phyloP scores from a whole-genome alignment of 2,888 invertebrate genomes.

The Hypena proboscidalis region DNA sequence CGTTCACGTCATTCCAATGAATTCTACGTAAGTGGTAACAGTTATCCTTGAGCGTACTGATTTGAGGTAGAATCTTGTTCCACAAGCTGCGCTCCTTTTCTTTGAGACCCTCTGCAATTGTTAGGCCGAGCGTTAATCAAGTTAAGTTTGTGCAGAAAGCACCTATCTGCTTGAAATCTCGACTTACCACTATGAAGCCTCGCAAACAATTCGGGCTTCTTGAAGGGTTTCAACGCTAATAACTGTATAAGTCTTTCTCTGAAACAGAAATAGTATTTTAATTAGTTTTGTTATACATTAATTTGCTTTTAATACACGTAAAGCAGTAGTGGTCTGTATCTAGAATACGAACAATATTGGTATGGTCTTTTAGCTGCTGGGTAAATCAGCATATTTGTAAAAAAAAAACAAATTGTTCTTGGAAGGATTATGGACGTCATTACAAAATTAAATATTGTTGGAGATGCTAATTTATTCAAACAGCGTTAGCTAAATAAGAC shows the following conservation, averaged over 20 bases:
- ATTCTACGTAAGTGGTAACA: slow-evolving; percentile 94
- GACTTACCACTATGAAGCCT: slow-evolving; percentile 92
- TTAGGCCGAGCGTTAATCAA: slow-evolving; percentile 48
- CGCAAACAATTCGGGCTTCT: slow-evolving; percentile 95
- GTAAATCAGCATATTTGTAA: too few species aligned
- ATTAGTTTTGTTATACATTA: slow-evolving; percentile 20
- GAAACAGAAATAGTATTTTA: slow-evolving; percentile 72
- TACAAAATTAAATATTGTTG: too few species aligned
- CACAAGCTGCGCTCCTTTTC: slow-evolving; percentile 92
- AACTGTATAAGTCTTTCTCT: slow-evolving; percentile 98
- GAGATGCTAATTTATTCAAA: too few species aligned
- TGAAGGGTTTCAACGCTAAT: slow-evolving; percentile 96
- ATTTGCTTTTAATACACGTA: slow-evolving; percentile 3
- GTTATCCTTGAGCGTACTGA: slow-evolving; percentile 94
- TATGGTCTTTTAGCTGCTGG: too few species aligned
- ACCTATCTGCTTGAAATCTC: slow-evolving; percentile 21
- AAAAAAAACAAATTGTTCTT: too few species aligned
- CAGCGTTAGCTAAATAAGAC: too few species aligned
- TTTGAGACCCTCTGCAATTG: slow-evolving; percentile 92
- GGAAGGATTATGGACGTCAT: too few species aligned
- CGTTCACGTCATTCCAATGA: slow-evolving; percentile 96
- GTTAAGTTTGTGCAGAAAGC: slow-evolving; percentile 34
- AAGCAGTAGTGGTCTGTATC: too few species aligned
- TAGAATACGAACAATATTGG: too few species aligned
- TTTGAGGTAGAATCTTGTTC: slow-evolving; percentile 91